Evolutionary conservation across 2,113 vertebrate species (phyloP), one percentile per base, ranked within the genome.

Genomic region (Labeo rohita): DNA sequence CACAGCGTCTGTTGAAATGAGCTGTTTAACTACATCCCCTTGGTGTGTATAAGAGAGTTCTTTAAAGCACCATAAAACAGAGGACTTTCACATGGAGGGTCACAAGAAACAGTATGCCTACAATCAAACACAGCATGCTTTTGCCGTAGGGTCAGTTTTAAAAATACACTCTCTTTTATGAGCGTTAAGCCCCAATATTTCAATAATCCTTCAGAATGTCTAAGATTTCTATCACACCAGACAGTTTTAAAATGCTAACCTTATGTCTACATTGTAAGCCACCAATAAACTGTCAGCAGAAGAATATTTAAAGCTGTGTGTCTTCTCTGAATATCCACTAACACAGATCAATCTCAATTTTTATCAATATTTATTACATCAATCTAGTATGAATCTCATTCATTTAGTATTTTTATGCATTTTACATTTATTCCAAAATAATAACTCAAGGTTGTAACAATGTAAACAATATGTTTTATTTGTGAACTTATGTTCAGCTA

Each of bases 61-160:
- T 91, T 88, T 68, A 21, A 90, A 84, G 82, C 76, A 16, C 45
- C 43, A 50, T 93, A 92, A 92, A 93, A 93, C 92, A 87, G 52
- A 1, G 16, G 81, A 36, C 73, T 75, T 85, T 92, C 91, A 90
- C 85, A 56, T 61, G 23, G 10, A 21, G 85, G 91, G 89, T 90
- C 87, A 90, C 84, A 81, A 87, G 92, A 91, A 88, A 90, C 8
- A 81, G 76, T 90, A 91, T 87, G 39, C 87, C 89, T 84, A 87
- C 88, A 85, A 74, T 91, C 92, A 93, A 90, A 36, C 52, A 85
- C 23, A 66, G 47, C 47, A 12, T 68, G 39, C n/a, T 50, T 49
- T 73, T 63, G 28, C 8, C n/a, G n/a, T 66, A 76, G 54, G 63
- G 54, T 88, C 87, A 47, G 68, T 43, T 13, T 68, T 66, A 79